Conservation (phyloP, 2,113 vertebrate species). For the Petaurus breviceps region DNA sequence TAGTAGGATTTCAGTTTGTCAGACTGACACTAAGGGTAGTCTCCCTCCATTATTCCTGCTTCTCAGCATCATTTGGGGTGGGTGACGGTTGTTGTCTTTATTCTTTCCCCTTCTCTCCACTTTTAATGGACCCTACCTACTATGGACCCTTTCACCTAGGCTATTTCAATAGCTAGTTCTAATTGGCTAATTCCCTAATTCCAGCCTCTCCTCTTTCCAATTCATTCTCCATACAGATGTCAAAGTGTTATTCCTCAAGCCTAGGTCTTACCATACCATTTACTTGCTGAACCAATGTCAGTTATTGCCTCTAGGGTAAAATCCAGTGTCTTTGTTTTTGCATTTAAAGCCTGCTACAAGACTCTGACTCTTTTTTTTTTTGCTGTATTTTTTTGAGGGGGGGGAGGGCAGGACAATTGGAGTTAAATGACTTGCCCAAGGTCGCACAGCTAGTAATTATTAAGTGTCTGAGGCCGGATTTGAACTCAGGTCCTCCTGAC, state of each 20-base stretch:
- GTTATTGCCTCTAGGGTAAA: not conserved
- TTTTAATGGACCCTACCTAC: not conserved
- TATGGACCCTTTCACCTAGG: not conserved
- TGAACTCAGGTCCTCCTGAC: too few species aligned
- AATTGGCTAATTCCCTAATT: not conserved
- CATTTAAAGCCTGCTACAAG: not conserved
- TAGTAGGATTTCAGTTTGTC: constrained; percentile 24
- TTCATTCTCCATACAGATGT: not conserved
- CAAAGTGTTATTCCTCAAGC: not conserved
- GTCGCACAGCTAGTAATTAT: too few species aligned
- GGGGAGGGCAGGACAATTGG: too few species aligned
- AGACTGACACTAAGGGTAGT: not conserved
- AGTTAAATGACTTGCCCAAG: too few species aligned
- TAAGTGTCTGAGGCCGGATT: too few species aligned
- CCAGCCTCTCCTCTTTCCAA: not conserved
- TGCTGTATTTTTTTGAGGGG: too few species aligned
- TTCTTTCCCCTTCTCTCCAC: not conserved
- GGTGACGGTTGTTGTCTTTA: not conserved
- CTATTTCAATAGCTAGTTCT: not conserved
- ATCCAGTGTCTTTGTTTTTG: not conserved
- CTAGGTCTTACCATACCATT: not conserved
- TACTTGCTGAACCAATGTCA: not conserved
- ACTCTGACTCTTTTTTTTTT: not conserved
- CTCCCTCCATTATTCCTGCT: not conserved
- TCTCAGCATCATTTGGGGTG: constrained; percentile 10